Conservation (phyloP, 1,140 invertebrate species). For the Neocloeon triangulifer region DNA sequence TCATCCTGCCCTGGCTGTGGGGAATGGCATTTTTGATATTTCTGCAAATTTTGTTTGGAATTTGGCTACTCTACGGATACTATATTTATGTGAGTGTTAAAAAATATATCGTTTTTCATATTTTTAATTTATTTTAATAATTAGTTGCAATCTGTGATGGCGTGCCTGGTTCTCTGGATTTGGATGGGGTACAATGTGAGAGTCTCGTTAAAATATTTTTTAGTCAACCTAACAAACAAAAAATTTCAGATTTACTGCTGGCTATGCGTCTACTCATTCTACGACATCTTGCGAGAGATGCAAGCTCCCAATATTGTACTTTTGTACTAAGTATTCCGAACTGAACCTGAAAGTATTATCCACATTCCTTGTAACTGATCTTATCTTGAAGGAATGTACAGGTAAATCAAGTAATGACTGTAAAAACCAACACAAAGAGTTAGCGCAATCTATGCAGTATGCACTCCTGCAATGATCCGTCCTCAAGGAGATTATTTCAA, state of each 20-base stretch:
- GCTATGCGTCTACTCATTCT: constrained; percentile 61
- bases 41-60: constrained; percentile 55
- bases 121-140: background rate
- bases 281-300: constrained; percentile 49
- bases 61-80: constrained; percentile 66
- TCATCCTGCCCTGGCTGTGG: constrained; percentile 60
- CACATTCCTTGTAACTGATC: too few species aligned
- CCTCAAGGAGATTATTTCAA: too few species aligned
- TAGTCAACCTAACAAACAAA: too few species aligned
- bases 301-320: constrained; percentile 75
- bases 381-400: too few species aligned
- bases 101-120: constrained; percentile 2
- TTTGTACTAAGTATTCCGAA: too few species aligned
- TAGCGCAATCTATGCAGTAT: too few species aligned
- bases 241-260: constrained; percentile 70
- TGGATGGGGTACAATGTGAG: constrained; percentile 71
- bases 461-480: too few species aligned
- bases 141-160: constrained; percentile 53
- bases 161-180: constrained; percentile 44
- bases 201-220: constrained; percentile 15
- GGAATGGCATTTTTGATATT: constrained; percentile 40
- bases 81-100: constrained; percentile 62
- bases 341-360: too few species aligned
- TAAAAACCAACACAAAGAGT: too few species aligned
- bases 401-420: too few species aligned